Conservation (phyloP, 2,797 vertebrate species). For the Mormyrops attenuatus region DNA sequence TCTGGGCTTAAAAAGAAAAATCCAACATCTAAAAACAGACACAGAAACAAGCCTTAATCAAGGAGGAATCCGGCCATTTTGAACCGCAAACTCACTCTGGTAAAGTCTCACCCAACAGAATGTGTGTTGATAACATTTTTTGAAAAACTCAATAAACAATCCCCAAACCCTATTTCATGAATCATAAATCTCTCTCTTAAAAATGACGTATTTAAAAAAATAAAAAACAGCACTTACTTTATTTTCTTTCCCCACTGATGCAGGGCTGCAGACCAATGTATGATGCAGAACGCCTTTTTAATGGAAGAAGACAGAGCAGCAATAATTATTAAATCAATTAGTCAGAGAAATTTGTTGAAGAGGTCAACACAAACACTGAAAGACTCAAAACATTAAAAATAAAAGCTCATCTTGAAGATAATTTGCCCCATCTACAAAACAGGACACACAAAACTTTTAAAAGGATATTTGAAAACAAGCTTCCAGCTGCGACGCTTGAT, state of each 20-base stretch:
- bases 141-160: background rate
- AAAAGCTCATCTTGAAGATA: background rate
- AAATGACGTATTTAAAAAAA: background rate
- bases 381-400: background rate
- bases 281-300: background rate
- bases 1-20: slow-evolving; percentile 18
- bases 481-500: background rate
- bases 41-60: slow-evolving; percentile 24
- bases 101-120: background rate
- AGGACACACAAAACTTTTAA: background rate
- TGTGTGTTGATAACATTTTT: background rate
- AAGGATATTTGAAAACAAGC: background rate
- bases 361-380: background rate
- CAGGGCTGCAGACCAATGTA: background rate
- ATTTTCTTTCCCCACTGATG: background rate
- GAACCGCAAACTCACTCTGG: background rate
- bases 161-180: background rate
- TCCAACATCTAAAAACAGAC: slow-evolving; percentile 38
- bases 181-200: background rate
- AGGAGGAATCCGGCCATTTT: background rate
- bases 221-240: background rate
- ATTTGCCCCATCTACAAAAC: background rate
- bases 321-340: background rate
- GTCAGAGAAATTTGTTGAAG: background rate
- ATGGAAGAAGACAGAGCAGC: background rate